Conservation (phyloP, 2,888 invertebrate species). For the Hesperia comma region DNA sequence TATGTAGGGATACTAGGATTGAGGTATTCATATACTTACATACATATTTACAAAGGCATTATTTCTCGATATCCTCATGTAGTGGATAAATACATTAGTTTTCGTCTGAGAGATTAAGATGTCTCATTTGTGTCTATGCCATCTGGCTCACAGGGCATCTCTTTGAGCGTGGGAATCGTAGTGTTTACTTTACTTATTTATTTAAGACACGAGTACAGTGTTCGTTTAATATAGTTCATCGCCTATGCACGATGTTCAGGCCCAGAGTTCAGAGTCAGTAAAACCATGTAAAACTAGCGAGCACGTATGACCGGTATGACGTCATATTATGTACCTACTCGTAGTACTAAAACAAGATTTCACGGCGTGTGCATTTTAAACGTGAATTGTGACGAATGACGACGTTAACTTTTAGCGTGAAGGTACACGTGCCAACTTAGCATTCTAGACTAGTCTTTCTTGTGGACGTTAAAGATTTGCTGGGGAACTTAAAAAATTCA, state of each 20-base stretch:
- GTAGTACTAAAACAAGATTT: not conserved
- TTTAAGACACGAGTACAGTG: not conserved
- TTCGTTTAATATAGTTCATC: slow-evolving; percentile 1
- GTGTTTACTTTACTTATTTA: too few species aligned
- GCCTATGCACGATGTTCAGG: not conserved
- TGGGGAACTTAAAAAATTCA: too few species aligned
- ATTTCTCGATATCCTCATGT: too few species aligned
- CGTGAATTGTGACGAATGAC: not conserved
- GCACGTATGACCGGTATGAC: not conserved
- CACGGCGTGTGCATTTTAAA: not conserved
- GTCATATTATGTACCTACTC: not conserved
- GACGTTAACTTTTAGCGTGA: not conserved
- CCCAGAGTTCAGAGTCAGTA: not conserved
- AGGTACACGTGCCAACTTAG: not conserved
- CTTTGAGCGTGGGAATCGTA: too few species aligned
- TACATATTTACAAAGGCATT: too few species aligned
- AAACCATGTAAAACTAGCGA: slow-evolving; percentile 3
- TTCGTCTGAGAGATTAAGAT: too few species aligned
- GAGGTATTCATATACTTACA: too few species aligned
- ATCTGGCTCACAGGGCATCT: too few species aligned
- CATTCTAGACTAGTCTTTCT: not conserved
- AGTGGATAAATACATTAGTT: too few species aligned
- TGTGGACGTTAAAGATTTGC: too few species aligned
- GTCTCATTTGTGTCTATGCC: too few species aligned
- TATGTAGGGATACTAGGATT: too few species aligned